Evolutionary conservation across 2,888 invertebrate genomes (phyloP).

Genomic region (Trachelus iudaicus): DNA sequence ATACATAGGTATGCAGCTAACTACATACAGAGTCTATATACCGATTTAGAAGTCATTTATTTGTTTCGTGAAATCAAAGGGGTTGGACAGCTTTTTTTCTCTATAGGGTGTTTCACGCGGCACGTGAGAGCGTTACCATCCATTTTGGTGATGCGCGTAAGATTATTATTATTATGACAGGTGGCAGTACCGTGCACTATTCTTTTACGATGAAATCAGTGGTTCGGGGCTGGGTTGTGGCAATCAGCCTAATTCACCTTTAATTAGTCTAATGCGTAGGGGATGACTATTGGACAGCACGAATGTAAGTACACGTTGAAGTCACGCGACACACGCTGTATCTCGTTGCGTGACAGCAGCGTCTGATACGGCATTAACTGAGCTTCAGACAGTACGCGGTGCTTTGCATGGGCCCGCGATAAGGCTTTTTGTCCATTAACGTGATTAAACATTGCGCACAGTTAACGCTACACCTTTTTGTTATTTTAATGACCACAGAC

Average conservation of each 20-base stretch:
- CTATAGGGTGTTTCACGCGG: neutral
- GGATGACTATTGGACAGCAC: constrained; percentile 19
- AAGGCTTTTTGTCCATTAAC: constrained; percentile 59
- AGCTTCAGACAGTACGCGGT: constrained; percentile 27
- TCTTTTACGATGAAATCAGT: constrained; percentile 7
- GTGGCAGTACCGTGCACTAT: neutral
- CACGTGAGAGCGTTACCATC: neutral
- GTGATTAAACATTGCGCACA: constrained; percentile 51
- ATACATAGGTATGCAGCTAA: neutral
- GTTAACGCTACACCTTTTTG: constrained; percentile 21
- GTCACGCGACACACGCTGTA: constrained; percentile 47
- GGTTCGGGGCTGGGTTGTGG: constrained; percentile 2
- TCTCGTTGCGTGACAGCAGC: constrained; percentile 49
- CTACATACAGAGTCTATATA: neutral
- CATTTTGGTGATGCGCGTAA: neutral
- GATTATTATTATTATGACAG: neutral
- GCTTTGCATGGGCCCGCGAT: constrained; percentile 46
- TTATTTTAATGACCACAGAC: neutral
- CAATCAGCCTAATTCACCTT: constrained; percentile 52
- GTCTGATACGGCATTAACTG: constrained; percentile 39
- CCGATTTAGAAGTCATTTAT: neutral
- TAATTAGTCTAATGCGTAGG: constrained; percentile 55
- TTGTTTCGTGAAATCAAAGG: neutral
- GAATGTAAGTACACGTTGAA: constrained; percentile 41
- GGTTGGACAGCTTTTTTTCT: neutral